phyloP scores from a whole-genome alignment of 2,113 vertebrate species.

The Saguinus imperator region DNA sequence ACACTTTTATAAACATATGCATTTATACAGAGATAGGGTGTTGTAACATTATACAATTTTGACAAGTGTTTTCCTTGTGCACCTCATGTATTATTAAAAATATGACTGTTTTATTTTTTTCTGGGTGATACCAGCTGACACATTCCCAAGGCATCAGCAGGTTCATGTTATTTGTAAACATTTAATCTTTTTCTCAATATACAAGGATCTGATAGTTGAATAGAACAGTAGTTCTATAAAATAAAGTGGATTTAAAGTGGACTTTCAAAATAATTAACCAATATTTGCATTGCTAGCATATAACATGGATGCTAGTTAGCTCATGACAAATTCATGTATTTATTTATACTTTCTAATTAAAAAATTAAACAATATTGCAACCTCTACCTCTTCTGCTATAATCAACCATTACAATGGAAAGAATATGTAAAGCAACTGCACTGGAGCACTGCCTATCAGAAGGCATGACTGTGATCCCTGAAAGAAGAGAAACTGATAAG shows the following conservation, averaged over 20 bases:
- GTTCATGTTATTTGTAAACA: slow-evolving; percentile 59
- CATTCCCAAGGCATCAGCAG: slow-evolving; percentile 40
- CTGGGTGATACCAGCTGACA: slow-evolving; percentile 63
- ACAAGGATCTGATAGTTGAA: background rate
- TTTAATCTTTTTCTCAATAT: slow-evolving; percentile 39
- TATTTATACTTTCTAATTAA: slow-evolving; percentile 36
- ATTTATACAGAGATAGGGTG: slow-evolving; percentile 57
- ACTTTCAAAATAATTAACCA: slow-evolving; percentile 43
- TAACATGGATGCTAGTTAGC: background rate
- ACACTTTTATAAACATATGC: slow-evolving; percentile 57
- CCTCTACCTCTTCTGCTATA: background rate
- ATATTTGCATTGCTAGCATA: background rate
- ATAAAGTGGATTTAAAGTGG: slow-evolving; percentile 32
- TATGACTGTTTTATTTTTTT: slow-evolving; percentile 65
- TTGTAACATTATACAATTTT: slow-evolving; percentile 61
- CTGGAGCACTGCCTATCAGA: background rate
- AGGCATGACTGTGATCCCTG: background rate
- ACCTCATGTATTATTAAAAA: slow-evolving; percentile 75
- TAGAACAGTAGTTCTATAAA: background rate
- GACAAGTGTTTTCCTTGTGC: slow-evolving; percentile 67
- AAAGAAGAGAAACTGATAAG: background rate
- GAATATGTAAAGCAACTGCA: background rate
- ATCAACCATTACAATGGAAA: background rate
- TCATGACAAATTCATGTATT: background rate
- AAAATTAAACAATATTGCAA: background rate